phyloP scores from a whole-genome alignment of 2,888 invertebrate species.

The Abrostola triplasia region DNA sequence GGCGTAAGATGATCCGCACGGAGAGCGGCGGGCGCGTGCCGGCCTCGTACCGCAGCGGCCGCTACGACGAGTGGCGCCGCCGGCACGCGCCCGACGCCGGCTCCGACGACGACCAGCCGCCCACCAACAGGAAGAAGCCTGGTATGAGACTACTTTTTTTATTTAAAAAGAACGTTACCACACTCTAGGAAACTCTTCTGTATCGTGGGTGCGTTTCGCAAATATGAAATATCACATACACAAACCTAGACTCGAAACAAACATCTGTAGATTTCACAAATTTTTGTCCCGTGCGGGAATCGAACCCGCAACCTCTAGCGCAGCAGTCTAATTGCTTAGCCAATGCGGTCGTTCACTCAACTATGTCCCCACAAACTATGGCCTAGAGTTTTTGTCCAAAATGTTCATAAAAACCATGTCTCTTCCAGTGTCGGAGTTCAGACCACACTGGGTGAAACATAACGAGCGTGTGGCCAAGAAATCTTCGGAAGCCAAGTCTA shows the following conservation, averaged over 20 bases:
- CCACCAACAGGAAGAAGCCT: constrained; percentile 60
- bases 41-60: constrained; percentile 97
- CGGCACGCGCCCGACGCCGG: constrained; percentile 89
- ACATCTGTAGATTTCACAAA: too few relatives aligned
- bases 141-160: constrained; percentile 63
- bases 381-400: too few relatives aligned
- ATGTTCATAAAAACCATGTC: neutral
- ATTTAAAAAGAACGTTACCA: too few relatives aligned
- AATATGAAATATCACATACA: too few relatives aligned
- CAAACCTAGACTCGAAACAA: too few relatives aligned
- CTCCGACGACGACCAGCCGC: constrained; percentile 73
- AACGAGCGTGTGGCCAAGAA: constrained; percentile 89
- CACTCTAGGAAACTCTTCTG: too few relatives aligned
- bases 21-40: constrained; percentile 98
- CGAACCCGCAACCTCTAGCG: too few relatives aligned
- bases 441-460: constrained; percentile 93
- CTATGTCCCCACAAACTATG: too few relatives aligned
- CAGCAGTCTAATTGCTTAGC: too few relatives aligned
- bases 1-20: constrained; percentile 93
- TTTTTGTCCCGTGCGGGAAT: too few relatives aligned
- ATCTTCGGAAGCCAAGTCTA: constrained; percentile 76
- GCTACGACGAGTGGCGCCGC: constrained; percentile 95
- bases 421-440: constrained; percentile 83
- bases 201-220: too few relatives aligned
- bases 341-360: too few relatives aligned